Evolutionary conservation across 1,140 invertebrate species (phyloP).

Genomic region (Leguminivora glycinivorella): DNA sequence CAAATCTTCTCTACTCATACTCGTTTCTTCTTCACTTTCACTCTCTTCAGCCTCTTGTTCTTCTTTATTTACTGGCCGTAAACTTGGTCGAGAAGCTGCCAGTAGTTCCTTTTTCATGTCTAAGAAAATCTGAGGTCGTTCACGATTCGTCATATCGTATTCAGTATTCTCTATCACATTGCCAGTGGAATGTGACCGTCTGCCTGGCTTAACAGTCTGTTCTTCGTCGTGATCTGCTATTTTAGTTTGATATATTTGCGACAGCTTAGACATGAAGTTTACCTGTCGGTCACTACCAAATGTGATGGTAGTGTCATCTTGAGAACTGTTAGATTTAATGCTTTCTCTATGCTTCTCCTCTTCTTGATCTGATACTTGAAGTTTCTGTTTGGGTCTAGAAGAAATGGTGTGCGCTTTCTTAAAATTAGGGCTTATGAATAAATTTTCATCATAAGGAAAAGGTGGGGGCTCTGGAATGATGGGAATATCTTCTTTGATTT

Average conservation of each 20-base stretch:
- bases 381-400: constrained; percentile 42
- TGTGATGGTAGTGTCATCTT: constrained; percentile 57
- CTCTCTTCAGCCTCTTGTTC: constrained; percentile 35
- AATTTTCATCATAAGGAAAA: constrained; percentile 67
- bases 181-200: constrained; percentile 61
- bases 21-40: constrained; percentile 50
- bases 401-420: constrained; percentile 64
- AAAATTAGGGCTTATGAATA: constrained; percentile 55
- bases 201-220: constrained; percentile 42
- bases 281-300: constrained; percentile 71
- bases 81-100: constrained; percentile 45
- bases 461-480: constrained; percentile 65
- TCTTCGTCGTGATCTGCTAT: constrained; percentile 51
- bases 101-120: constrained; percentile 64
- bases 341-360: constrained; percentile 58
- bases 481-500: constrained; percentile 46
- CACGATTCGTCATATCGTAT: constrained; percentile 35
- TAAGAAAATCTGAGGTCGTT: constrained; percentile 51
- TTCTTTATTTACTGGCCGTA: constrained; percentile 47
- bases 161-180: constrained; percentile 54
- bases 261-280: constrained; percentile 67
- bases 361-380: constrained; percentile 42
- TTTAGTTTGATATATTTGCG: constrained; percentile 64
- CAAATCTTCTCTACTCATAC: constrained; percentile 62
- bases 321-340: constrained; percentile 57